Conservation (phyloP, 2,888 invertebrate genomes). For the Acanthopleura granulata region DNA sequence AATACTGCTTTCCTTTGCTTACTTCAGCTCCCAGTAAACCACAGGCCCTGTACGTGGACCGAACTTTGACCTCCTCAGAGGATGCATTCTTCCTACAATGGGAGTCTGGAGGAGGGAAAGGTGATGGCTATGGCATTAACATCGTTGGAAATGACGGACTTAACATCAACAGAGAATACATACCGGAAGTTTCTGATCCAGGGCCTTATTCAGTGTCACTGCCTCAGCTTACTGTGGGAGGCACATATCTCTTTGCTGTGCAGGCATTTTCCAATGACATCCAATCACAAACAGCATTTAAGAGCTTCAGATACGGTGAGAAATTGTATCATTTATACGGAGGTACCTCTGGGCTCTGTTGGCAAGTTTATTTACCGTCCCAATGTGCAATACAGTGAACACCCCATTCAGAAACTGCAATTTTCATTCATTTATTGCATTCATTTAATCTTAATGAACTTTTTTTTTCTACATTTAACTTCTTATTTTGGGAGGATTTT, state of each 20-base stretch:
- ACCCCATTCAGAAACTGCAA: no score
- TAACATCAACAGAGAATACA: background rate
- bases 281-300: background rate
- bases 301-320: background rate
- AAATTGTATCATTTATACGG: no score
- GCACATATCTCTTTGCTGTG: background rate
- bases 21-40: background rate
- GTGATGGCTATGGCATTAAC: background rate
- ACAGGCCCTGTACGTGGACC: background rate
- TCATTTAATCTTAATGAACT: no score
- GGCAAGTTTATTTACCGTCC: no score
- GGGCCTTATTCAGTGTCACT: background rate
- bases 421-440: no score
- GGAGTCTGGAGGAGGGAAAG: conserved; percentile 14
- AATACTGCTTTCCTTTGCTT: background rate
- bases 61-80: background rate
- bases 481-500: no score
- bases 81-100: background rate
- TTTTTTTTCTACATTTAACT: no score
- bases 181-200: background rate
- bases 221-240: background rate
- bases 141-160: background rate
- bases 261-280: background rate
- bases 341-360: no score
- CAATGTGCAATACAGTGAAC: no score